Conservation (phyloP, 2,113 vertebrate species). For the Pseudolaguvia tuberculata region DNA sequence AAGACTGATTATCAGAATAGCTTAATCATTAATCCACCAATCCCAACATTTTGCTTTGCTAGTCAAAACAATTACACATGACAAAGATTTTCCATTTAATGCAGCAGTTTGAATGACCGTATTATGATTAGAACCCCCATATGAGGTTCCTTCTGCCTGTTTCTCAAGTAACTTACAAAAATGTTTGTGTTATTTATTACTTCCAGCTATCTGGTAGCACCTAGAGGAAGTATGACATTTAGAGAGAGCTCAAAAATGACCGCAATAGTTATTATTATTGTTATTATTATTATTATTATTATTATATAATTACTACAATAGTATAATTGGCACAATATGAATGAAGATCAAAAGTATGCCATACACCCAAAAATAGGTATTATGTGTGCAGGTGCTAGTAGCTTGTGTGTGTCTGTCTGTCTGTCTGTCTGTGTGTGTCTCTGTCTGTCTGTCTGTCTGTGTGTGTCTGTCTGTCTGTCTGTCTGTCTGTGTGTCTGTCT, state of each 20-base stretch:
- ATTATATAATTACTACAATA: too few relatives aligned
- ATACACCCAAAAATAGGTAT: background rate
- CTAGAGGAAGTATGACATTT: slow-evolving; percentile 2
- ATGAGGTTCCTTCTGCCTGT: background rate
- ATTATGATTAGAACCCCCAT: background rate
- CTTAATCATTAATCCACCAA: background rate
- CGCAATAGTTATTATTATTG: background rate
- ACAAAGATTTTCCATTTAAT: background rate
- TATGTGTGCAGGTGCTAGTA: background rate
- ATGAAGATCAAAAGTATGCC: background rate
- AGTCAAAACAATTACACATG: background rate
- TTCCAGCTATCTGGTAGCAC: background rate
- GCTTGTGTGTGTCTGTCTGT: too few relatives aligned
- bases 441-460: too few relatives aligned
- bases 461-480: too few relatives aligned
- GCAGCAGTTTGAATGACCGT: background rate
- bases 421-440: too few relatives aligned
- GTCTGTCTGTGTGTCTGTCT: too few relatives aligned
- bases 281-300: too few relatives aligned
- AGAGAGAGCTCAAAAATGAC: background rate
- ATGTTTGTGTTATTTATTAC: background rate
- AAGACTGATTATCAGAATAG: slow-evolving; percentile 14
- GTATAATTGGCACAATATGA: too few relatives aligned
- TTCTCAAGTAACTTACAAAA: background rate
- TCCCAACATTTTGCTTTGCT: slow-evolving; percentile 17